Evolutionary conservation across 2,888 invertebrate species (phyloP).

Genomic region (Maniola hyperantus): DNA sequence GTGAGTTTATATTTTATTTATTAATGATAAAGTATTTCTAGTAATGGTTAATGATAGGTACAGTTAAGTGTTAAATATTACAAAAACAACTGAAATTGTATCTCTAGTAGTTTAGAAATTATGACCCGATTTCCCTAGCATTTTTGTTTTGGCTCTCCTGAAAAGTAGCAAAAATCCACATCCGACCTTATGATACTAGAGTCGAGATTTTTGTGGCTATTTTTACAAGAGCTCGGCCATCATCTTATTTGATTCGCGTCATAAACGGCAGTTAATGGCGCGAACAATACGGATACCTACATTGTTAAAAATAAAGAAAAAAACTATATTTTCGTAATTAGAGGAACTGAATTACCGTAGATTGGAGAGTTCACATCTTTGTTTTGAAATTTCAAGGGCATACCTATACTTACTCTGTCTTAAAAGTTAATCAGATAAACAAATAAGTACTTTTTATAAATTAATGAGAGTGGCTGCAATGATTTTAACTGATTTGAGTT

Average conservation of each 20-base stretch:
- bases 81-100: too few species aligned
- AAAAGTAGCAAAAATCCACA: too few species aligned
- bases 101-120: too few species aligned
- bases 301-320: neutral
- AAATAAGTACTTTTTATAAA: too few species aligned
- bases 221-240: neutral
- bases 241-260: neutral
- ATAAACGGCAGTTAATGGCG: neutral
- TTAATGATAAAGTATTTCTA: too few species aligned
- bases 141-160: too few species aligned
- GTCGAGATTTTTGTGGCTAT: neutral
- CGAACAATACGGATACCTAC: neutral
- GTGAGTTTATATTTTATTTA: too few species aligned
- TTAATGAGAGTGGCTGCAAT: neutral
- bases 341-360: neutral
- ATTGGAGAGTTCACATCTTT: neutral
- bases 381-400: conserved; percentile 3
- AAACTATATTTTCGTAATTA: neutral
- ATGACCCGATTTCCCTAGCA: too few species aligned
- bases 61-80: too few species aligned
- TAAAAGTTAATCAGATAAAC: too few species aligned
- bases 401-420: neutral
- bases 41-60: too few species aligned
- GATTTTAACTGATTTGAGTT: neutral
- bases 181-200: too few species aligned